Conservation (phyloP, 2,797 vertebrate species). For the Linurgus olivaceus region DNA sequence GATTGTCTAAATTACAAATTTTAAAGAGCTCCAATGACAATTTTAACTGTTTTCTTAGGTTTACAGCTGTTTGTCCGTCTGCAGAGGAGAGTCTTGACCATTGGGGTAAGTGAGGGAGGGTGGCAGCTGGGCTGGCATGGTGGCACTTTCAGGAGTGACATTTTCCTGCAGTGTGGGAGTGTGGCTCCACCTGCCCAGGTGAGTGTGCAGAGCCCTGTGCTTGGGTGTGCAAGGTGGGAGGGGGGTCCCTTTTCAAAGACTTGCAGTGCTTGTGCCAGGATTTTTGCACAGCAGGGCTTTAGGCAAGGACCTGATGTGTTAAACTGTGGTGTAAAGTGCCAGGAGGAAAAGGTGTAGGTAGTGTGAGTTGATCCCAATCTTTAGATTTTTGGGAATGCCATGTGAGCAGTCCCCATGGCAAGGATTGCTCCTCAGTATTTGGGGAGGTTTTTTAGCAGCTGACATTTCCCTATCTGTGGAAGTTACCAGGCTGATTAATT, state of each 20-base stretch:
- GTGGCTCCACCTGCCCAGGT: not conserved
- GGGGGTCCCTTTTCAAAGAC: accelerated
- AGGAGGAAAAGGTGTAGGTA: not conserved
- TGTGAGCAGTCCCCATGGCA: accelerated
- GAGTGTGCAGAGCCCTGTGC: not conserved
- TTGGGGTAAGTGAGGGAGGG: not conserved
- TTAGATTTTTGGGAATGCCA: not conserved
- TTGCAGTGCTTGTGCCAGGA: not conserved
- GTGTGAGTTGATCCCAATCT: not conserved
- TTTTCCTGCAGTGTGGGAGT: not conserved
- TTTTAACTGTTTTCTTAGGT: not conserved
- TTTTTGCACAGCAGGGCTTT: not conserved
- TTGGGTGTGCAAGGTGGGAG: not conserved
- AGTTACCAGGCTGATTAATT: not conserved
- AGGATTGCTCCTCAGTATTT: not conserved
- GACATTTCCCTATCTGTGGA: accelerated
- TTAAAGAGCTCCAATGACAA: no score
- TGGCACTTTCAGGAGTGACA: not conserved
- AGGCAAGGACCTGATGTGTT: not conserved
- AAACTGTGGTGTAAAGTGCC: accelerated
- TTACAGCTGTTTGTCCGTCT: not conserved
- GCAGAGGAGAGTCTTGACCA: not conserved
- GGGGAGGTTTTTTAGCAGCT: not conserved
- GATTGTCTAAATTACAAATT: not conserved
- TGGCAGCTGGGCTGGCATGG: not conserved